Percentiles rank a stretch among this genome's conserved stretches.
phyloP scores from a whole-genome alignment of 2,797 vertebrate genomes.

The Nyctalus aviator region DNA sequence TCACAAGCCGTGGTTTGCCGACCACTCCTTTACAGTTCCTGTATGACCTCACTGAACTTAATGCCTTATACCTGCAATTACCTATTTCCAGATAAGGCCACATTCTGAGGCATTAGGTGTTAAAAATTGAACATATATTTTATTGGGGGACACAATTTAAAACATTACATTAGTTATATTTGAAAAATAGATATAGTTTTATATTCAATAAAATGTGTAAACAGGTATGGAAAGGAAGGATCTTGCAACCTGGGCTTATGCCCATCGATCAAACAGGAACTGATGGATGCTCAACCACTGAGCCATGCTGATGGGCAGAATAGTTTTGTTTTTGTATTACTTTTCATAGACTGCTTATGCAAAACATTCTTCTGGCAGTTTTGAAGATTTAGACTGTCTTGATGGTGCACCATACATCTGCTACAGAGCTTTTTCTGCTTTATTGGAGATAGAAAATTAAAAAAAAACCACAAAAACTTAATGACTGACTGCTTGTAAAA shows the following conservation, averaged over 20 bases:
- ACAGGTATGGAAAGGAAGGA: background rate
- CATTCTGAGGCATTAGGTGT: background rate
- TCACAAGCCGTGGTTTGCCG: too few species aligned
- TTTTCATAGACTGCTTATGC: background rate
- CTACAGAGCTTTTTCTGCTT: background rate
- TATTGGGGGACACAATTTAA: background rate
- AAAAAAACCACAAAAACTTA: background rate
- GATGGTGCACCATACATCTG: background rate
- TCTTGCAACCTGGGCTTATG: too few species aligned
- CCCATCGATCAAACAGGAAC: too few species aligned
- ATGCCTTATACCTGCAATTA: background rate
- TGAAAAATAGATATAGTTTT: background rate
- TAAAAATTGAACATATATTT: background rate
- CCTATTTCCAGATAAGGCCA: background rate
- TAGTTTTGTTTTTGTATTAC: background rate
- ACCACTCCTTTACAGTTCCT: background rate
- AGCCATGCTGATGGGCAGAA: too few species aligned
- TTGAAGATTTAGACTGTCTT: slow-evolving; percentile 39
- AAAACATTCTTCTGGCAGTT: background rate
- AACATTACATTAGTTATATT: background rate
- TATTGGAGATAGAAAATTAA: slow-evolving; percentile 45
- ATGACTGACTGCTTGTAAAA: slow-evolving; percentile 40
- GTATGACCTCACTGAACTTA: background rate
- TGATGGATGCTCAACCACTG: too few species aligned
- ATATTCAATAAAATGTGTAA: background rate